Percentiles rank a stretch among this genome's conserved stretches.
Evolutionary conservation across 2,797 vertebrate species (phyloP).

Genomic region (Darevskia nairensis): DNA sequence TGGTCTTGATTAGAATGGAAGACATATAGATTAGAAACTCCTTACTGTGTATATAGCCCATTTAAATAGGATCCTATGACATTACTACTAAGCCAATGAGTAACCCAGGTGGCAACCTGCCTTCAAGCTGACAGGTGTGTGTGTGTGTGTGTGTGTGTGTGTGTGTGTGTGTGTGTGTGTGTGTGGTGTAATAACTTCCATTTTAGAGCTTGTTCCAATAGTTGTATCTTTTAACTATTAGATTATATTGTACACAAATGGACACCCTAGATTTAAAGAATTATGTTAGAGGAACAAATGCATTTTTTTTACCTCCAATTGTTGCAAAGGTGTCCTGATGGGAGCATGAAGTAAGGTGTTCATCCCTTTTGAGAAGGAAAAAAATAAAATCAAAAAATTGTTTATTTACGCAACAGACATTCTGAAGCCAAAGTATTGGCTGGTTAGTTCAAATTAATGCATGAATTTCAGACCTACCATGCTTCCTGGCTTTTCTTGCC

Average conservation of each 20-base stretch:
- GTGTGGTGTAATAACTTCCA: too few species aligned
- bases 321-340: constrained; percentile 74
- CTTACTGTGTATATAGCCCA: not conserved
- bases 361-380: constrained; percentile 74
- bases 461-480: not conserved
- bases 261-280: not conserved
- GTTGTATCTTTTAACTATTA: not conserved
- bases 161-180: too few species aligned
- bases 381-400: constrained; percentile 1
- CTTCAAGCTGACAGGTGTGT: too few species aligned
- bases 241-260: not conserved
- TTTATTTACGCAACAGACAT: too few species aligned
- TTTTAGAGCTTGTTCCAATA: not conserved
- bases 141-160: too few species aligned
- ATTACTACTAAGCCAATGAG: not conserved
- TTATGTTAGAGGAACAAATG: constrained; percentile 8
- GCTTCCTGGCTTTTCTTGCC: not conserved
- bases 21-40: not conserved
- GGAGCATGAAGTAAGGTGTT: constrained; percentile 81
- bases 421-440: not conserved
- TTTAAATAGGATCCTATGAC: not conserved
- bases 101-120: not conserved
- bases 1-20: not conserved
- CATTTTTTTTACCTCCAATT: constrained; percentile 73
- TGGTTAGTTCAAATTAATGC: not conserved